Percentiles rank a stretch among this genome's conserved stretches.
Evolutionary conservation across 92 coral and sea anemone species (phyloP).

Genomic region (Ricordea florida): DNA sequence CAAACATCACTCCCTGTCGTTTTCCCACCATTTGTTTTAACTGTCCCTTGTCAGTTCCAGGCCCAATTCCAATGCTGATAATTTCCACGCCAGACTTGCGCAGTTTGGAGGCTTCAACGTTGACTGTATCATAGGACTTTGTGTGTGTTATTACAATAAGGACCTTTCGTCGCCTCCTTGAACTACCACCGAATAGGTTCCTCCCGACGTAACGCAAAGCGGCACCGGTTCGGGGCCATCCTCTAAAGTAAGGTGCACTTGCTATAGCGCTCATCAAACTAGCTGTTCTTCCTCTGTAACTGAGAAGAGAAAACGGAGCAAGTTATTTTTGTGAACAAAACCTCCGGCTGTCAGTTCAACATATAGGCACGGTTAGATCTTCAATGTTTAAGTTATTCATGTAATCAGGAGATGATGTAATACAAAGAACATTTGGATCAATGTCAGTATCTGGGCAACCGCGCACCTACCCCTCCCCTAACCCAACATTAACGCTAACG

Average conservation of each 20-base stretch:
- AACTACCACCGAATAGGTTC: slow-evolving; percentile 18
- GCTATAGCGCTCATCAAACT: slow-evolving; percentile 60
- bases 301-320: not conserved
- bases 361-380: no score
- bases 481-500: no score
- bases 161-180: slow-evolving; percentile 1
- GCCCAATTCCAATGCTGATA: slow-evolving; percentile 49
- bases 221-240: slow-evolving; percentile 69
- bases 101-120: slow-evolving; percentile 23
- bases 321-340: not conserved
- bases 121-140: slow-evolving; percentile 43
- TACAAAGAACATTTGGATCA: no score
- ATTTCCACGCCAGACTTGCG: slow-evolving; percentile 36
- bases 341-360: not conserved
- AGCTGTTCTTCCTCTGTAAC: slow-evolving; percentile 18
- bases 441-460: no score
- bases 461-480: no score
- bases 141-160: slow-evolving; percentile 59
- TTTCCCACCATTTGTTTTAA: slow-evolving; percentile 51
- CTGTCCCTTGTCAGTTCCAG: not conserved
- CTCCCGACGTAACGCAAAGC: slow-evolving; percentile 43
- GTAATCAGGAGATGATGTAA: no score
- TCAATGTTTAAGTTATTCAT: no score
- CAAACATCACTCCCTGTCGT: slow-evolving; percentile 25
- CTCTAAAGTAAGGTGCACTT: slow-evolving; percentile 58